Percentiles rank a stretch among this genome's conserved stretches.
Evolutionary conservation across 2,888 invertebrate species (phyloP).

Genomic region (Perizoma affinitatum): DNA sequence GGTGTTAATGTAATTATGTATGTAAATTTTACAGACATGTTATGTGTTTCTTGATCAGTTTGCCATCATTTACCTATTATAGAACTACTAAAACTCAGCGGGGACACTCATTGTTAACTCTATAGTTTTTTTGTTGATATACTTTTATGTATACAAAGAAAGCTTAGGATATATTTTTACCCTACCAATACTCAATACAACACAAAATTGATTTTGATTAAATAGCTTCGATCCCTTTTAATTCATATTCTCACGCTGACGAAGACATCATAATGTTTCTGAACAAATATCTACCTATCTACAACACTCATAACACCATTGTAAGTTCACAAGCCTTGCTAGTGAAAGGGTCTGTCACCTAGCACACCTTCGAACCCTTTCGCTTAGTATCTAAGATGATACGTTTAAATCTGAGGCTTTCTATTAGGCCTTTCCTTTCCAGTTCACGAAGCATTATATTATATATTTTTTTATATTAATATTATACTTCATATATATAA

Average conservation of each 20-base stretch:
- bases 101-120: not conserved
- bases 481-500: too few relatives aligned
- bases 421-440: not conserved
- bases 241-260: not conserved
- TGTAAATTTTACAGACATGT: constrained; percentile 15
- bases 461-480: too few relatives aligned
- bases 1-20: constrained; percentile 27
- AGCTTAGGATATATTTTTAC: too few relatives aligned
- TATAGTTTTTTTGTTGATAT: too few relatives aligned
- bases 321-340: not conserved
- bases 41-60: constrained; percentile 14
- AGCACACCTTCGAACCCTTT: not conserved
- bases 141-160: too few relatives aligned
- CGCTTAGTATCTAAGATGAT: not conserved
- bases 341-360: constrained; percentile 6
- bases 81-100: constrained; percentile 8
- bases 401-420: not conserved
- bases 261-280: not conserved
- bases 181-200: too few relatives aligned
- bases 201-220: too few relatives aligned
- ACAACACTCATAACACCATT: not conserved
- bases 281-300: not conserved
- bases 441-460: not conserved
- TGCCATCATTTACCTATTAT: constrained; percentile 16
- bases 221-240: too few relatives aligned